Evolutionary conservation across 64 coral and sea anemone species (phyloP).

Genomic region (Catalaphyllia jardinei): DNA sequence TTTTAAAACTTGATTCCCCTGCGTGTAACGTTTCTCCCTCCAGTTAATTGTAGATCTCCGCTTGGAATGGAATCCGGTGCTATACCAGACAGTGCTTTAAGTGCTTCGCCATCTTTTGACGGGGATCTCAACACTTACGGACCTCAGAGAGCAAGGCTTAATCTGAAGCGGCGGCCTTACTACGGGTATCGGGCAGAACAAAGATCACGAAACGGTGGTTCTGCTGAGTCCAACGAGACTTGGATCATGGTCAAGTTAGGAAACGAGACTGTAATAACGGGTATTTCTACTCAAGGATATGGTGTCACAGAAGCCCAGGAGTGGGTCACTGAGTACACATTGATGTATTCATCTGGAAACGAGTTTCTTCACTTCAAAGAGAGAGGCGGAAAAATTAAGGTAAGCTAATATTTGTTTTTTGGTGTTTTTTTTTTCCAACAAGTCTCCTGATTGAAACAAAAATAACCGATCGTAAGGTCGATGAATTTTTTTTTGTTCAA

Average conservation of each 20-base stretch:
- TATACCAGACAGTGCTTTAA: conserved; percentile 29
- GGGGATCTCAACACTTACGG: neutral
- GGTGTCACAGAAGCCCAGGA: conserved; percentile 27
- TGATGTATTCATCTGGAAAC: conserved; percentile 23
- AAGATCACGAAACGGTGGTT: neutral
- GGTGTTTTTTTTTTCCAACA: no score
- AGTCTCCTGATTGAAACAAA: no score
- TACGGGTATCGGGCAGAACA: conserved; percentile 29
- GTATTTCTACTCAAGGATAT: conserved; percentile 56
- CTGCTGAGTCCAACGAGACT: neutral
- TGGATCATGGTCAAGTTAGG: conserved; percentile 37
- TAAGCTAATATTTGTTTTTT: neutral
- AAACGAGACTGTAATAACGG: conserved; percentile 38
- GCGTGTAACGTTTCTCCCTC: neutral
- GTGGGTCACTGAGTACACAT: conserved; percentile 52
- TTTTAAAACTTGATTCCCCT: neutral
- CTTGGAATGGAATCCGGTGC: conserved; percentile 14
- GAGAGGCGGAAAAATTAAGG: conserved; percentile 6
- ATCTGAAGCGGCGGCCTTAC: neutral
- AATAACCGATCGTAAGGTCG: no score
- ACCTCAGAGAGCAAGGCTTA: conserved; percentile 11
- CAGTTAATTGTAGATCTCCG: conserved; percentile 40
- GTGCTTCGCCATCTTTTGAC: conserved; percentile 10
- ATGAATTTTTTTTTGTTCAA: no score
- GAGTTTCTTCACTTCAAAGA: conserved; percentile 43